Evolutionary conservation across 2,113 vertebrate genomes (phyloP).

Genomic region (Holacanthus passer): DNA sequence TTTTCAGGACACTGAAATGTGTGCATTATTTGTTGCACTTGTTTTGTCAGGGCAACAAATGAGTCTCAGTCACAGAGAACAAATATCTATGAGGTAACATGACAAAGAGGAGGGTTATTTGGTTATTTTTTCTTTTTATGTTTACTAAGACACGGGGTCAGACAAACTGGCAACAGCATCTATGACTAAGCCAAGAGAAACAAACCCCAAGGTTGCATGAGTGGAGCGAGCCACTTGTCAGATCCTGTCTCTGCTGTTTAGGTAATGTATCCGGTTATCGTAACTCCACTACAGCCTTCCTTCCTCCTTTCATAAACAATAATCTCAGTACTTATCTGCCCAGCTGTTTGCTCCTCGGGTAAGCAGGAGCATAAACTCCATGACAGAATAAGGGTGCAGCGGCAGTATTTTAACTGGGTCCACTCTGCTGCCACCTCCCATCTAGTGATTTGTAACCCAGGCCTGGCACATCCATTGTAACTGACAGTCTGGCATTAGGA

Average conservation of each 20-base stretch:
- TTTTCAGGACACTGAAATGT: neutral
- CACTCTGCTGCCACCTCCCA: conserved; percentile 63
- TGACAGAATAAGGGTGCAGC: conserved; percentile 59
- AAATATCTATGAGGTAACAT: neutral
- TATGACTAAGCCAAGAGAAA: conserved; percentile 28
- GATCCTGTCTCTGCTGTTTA: conserved; percentile 8
- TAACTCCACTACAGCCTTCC: neutral
- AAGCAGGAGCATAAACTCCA: conserved; percentile 58
- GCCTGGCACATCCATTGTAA: conserved; percentile 71
- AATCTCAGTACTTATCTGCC: conserved; percentile 43
- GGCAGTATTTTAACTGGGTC: conserved; percentile 73
- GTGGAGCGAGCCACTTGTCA: conserved; percentile 16
- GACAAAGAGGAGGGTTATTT: neutral
- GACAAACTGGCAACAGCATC: conserved; percentile 5
- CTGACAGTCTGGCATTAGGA: conserved; percentile 76
- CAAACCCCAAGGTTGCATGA: conserved; percentile 3
- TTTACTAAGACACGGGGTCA: conserved; percentile 2
- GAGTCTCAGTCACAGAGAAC: neutral
- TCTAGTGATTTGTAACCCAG: conserved; percentile 79
- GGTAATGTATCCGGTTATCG: neutral
- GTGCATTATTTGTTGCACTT: neutral
- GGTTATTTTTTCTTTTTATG: conserved; percentile 3
- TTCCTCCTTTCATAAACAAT: conserved; percentile 51
- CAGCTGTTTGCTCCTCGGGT: conserved; percentile 44
- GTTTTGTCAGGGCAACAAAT: neutral